These are phyloP conservation scores for Apodemia hepburni DNA, from an alignment of 2,888 invertebrate species.

Conservation along the genomic window DNA sequence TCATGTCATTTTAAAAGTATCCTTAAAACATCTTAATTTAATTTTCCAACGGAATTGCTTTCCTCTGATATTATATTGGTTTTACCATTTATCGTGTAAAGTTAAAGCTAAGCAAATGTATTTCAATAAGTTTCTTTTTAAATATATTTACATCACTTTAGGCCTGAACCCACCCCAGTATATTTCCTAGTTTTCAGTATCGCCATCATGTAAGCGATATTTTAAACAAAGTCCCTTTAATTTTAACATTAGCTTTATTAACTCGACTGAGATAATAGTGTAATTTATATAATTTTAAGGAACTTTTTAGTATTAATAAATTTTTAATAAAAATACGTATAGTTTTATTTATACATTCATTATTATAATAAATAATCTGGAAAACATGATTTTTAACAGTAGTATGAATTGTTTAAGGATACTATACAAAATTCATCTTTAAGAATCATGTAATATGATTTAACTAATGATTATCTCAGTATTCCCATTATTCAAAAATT, in stretches of 20 bases:
- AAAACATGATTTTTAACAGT: not conserved
- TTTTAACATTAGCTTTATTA: constrained; percentile 10
- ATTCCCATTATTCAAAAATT: no score
- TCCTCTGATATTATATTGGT: not conserved
- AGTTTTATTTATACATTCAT: constrained; percentile 16
- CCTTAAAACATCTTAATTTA: no score
- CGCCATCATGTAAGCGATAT: constrained; percentile 38
- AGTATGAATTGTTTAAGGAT: no score
- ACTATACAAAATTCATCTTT: no score
- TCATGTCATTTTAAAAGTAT: no score
- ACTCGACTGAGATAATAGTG: constrained; percentile 32
- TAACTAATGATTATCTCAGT: no score
- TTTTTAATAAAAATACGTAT: constrained; percentile 41
- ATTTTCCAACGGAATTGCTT: no score
- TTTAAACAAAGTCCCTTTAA: constrained; percentile 24
- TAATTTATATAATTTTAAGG: constrained; percentile 41
- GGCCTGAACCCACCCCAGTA: constrained; percentile 44
- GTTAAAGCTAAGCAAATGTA: constrained; percentile 57
- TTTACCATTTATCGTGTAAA: constrained; percentile 33
- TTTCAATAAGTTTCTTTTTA: constrained; percentile 34
- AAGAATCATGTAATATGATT: no score
- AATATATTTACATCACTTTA: constrained; percentile 45
- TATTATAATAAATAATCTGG: not conserved
- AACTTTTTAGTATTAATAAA: constrained; percentile 59
- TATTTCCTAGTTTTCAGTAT: constrained; percentile 35